These are phyloP conservation scores for Apogon hyalosoma DNA, from an alignment of 2,797 vertebrate species.

Conservation along the genomic window DNA sequence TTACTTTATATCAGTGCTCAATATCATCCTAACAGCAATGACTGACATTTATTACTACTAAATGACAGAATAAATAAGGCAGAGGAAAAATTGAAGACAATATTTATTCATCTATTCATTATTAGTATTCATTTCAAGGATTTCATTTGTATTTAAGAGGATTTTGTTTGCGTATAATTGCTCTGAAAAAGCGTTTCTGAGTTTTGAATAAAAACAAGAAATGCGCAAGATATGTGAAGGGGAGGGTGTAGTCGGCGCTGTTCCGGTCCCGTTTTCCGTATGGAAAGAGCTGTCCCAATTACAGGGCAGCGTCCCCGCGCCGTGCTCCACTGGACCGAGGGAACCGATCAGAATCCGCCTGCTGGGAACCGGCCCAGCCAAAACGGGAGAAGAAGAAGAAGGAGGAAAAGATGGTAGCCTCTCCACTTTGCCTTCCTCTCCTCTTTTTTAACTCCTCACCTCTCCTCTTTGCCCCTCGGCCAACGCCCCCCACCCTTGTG, in stretches of 20 bases:
- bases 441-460: conserved; percentile 7
- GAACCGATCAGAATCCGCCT: conserved; percentile 66
- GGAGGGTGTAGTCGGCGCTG: conserved; percentile 10
- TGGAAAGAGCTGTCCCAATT: conserved; percentile 69
- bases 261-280: conserved; percentile 40
- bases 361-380: conserved; percentile 60
- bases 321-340: conserved; percentile 73
- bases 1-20: conserved; percentile 69
- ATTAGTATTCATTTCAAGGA: conserved; percentile 35
- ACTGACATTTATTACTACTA: conserved; percentile 50
- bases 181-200: conserved; percentile 8
- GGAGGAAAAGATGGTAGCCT: conserved; percentile 26
- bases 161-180: conserved; percentile 43
- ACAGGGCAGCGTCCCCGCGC: conserved; percentile 60
- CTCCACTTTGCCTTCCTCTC: neutral
- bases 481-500: conserved; percentile 59
- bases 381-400: too few relatives aligned
- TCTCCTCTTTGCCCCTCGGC: conserved; percentile 59
- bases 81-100: neutral
- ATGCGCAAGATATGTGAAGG: neutral
- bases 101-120: conserved; percentile 28
- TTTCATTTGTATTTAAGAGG: conserved; percentile 39
- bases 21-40: conserved; percentile 50
- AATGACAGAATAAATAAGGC: conserved; percentile 21
- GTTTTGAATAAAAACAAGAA: conserved; percentile 27